These are phyloP conservation scores for Trilocha varians DNA, from an alignment of 2,888 invertebrate species.

Conservation along the genomic window DNA sequence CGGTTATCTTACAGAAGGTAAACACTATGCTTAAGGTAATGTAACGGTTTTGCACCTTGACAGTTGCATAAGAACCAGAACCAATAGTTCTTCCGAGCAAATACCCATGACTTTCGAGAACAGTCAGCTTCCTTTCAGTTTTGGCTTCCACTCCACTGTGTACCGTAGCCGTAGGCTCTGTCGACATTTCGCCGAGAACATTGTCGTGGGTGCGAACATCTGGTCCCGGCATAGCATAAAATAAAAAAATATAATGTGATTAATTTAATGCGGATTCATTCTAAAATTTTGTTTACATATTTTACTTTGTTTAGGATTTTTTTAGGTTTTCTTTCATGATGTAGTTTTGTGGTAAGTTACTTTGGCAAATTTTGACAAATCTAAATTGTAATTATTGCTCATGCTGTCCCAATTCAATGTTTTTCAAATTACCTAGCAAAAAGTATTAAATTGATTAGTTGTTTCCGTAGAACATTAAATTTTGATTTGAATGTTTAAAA, in stretches of 20 bases:
- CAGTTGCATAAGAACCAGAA: slow-evolving; percentile 87
- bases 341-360: slow-evolving; percentile 48
- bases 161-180: slow-evolving; percentile 58
- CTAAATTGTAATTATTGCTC: background rate
- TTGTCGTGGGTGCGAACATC: slow-evolving; percentile 66
- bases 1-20: background rate
- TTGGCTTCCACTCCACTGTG: slow-evolving; percentile 59
- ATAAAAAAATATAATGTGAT: slow-evolving; percentile 41
- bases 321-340: slow-evolving; percentile 40
- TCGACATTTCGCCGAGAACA: slow-evolving; percentile 66
- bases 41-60: slow-evolving; percentile 70
- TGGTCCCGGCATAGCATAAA: slow-evolving; percentile 70
- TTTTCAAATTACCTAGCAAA: background rate
- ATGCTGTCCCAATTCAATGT: no score
- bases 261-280: slow-evolving; percentile 48
- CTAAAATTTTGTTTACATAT: slow-evolving; percentile 54
- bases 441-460: no score
- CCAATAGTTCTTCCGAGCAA: slow-evolving; percentile 83
- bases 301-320: slow-evolving; percentile 45
- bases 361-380: slow-evolving; percentile 11
- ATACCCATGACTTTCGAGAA: slow-evolving; percentile 85
- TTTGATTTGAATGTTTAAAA: no score
- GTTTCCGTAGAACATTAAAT: no score
- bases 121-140: slow-evolving; percentile 71
- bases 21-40: no score